Conservation (phyloP, 1,140 invertebrate genomes). For the Lasaia peninsularis region DNA sequence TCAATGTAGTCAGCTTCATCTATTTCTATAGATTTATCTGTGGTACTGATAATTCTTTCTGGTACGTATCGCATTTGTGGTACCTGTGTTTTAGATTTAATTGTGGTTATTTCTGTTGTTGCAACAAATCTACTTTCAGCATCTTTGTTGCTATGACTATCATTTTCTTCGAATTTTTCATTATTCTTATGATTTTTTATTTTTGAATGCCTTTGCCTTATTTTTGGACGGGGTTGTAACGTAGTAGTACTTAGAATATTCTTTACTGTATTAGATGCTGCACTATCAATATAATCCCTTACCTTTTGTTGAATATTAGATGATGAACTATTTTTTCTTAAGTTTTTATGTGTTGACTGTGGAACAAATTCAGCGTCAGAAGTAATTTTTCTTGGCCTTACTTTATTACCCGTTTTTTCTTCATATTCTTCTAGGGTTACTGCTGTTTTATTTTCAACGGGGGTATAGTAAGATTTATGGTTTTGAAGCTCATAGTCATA, state of each 20-base stretch:
- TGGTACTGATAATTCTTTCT: constrained; percentile 31
- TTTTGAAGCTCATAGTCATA: constrained; percentile 58
- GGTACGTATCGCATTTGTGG: constrained; percentile 27
- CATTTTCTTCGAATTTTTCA: constrained; percentile 43
- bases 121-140: constrained; percentile 30
- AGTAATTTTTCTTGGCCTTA: background rate
- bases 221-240: constrained; percentile 11
- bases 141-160: constrained; percentile 44
- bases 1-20: background rate
- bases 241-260: constrained; percentile 34
- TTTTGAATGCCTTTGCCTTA: constrained; percentile 1
- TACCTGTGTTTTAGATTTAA: constrained; percentile 22
- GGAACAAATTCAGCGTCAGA: background rate
- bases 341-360: constrained; percentile 15
- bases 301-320: background rate
- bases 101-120: constrained; percentile 25
- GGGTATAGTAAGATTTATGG: constrained; percentile 59
- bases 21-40: constrained; percentile 10
- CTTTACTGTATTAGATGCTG: constrained; percentile 42
- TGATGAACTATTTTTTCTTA: constrained; percentile 1
- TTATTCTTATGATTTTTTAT: constrained; percentile 24
- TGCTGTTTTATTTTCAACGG: constrained; percentile 53
- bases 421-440: constrained; percentile 55
- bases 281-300: constrained; percentile 32
- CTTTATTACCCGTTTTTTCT: constrained; percentile 29